phyloP scores from a whole-genome alignment of 1,140 invertebrate genomes.

The Hyles euphorbiae region DNA sequence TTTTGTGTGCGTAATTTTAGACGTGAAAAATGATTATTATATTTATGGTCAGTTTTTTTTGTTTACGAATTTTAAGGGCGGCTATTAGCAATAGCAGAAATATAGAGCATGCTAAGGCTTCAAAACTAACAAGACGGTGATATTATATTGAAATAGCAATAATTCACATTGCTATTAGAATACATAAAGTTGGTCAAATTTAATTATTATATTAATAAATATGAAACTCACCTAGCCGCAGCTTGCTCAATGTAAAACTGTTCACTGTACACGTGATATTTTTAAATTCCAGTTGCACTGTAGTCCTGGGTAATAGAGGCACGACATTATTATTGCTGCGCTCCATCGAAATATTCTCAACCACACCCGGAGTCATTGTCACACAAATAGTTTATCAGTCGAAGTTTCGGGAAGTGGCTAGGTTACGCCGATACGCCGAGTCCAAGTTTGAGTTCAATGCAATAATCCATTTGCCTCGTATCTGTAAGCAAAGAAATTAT shows the following conservation, averaged over 20 bases:
- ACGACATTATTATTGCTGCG: conserved; percentile 63
- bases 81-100: no score
- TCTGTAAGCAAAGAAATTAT: conserved; percentile 6
- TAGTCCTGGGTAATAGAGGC: conserved; percentile 64
- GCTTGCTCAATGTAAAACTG: conserved; percentile 45
- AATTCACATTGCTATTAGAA: no score
- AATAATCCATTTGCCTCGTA: conserved; percentile 4
- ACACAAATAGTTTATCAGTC: conserved; percentile 4
- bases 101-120: no score
- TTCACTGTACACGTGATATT: conserved; percentile 80
- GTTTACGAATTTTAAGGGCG: no score
- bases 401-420: no score
- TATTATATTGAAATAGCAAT: no score
- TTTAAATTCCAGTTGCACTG: conserved; percentile 81
- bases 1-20: no score
- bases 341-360: conserved; percentile 28
- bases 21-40: no score
- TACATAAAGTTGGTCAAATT: no score
- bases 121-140: no score
- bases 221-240: conserved; percentile 54
- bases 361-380: conserved; percentile 41
- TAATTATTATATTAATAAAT: conserved; percentile 1
- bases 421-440: neutral
- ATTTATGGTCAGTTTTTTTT: no score
- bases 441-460: neutral